phyloP scores from a whole-genome alignment of 2,888 invertebrate genomes.

The Poecilobothrus nobilitatus region DNA sequence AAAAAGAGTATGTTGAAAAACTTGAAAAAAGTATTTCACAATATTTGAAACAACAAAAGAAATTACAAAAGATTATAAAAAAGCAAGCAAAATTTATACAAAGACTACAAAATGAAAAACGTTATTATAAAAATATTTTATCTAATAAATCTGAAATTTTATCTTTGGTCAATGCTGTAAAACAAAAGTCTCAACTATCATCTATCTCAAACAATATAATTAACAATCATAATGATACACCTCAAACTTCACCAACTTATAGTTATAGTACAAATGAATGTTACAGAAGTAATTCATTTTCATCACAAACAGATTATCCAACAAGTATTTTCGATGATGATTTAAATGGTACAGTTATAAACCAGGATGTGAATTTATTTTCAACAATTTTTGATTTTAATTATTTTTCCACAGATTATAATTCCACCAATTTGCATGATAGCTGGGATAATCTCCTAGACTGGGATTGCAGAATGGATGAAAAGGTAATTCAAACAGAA shows the following conservation, averaged over 20 bases:
- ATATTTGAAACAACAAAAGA: constrained; percentile 45
- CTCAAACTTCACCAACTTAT: constrained; percentile 21
- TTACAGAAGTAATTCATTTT: background rate
- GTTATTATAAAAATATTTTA: constrained; percentile 49
- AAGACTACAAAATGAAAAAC: constrained; percentile 48
- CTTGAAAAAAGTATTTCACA: constrained; percentile 47
- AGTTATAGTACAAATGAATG: constrained; percentile 22
- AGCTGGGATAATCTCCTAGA: constrained; percentile 24
- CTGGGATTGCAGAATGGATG: constrained; percentile 17
- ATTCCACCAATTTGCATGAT: constrained; percentile 25
- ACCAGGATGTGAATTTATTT: constrained; percentile 22
- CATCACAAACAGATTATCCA: background rate
- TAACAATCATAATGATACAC: background rate
- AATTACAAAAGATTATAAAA: constrained; percentile 44
- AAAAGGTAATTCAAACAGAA: background rate
- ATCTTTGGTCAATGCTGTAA: constrained; percentile 45
- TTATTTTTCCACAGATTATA: constrained; percentile 34
- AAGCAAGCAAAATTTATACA: constrained; percentile 45
- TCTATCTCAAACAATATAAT: background rate
- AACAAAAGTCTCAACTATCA: constrained; percentile 16
- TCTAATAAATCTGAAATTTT: constrained; percentile 49
- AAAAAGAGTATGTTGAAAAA: constrained; percentile 51
- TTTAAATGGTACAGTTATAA: constrained; percentile 23
- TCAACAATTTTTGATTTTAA: constrained; percentile 25
- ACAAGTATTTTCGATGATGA: background rate